These are phyloP conservation scores for Bombus confusus DNA, from an alignment of 1,140 invertebrate species.

Conservation along the genomic window DNA sequence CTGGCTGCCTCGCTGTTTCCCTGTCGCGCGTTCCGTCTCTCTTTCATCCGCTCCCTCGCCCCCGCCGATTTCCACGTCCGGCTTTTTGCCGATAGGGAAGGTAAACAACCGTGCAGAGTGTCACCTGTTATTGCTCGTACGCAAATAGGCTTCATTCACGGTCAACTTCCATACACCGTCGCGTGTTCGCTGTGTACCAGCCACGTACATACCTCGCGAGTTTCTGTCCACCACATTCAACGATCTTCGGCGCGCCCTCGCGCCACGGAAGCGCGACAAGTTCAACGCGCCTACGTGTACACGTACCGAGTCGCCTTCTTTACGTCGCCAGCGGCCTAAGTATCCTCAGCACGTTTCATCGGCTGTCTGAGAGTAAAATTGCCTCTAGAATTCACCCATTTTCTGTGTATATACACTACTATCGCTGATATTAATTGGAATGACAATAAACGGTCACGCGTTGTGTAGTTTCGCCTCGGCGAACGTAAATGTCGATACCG, in stretches of 20 bases:
- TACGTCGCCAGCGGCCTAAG: not conserved
- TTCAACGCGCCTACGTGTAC: not conserved
- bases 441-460: too few relatives aligned
- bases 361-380: too few relatives aligned
- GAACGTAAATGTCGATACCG: too few relatives aligned
- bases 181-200: constrained; percentile 32
- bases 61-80: constrained; percentile 63
- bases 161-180: constrained; percentile 59
- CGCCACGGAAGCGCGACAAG: not conserved
- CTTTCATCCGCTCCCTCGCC: constrained; percentile 34
- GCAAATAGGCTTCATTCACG: constrained; percentile 78
- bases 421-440: too few relatives aligned
- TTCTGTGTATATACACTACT: too few relatives aligned
- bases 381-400: too few relatives aligned
- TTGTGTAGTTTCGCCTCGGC: too few relatives aligned
- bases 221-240: not conserved
- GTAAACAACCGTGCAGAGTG: constrained; percentile 74
- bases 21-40: not conserved
- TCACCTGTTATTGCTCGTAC: constrained; percentile 79
- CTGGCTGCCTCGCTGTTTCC: constrained; percentile 20
- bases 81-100: constrained; percentile 75
- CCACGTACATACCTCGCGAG: not conserved
- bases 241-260: not conserved
- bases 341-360: not conserved
- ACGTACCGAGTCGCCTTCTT: not conserved